A percentile compares a stretch with the other conserved stretches of the same genome.
Evolutionary conservation across 2,113 vertebrate genomes (phyloP).

Genomic region (Hiodon tergisus): DNA sequence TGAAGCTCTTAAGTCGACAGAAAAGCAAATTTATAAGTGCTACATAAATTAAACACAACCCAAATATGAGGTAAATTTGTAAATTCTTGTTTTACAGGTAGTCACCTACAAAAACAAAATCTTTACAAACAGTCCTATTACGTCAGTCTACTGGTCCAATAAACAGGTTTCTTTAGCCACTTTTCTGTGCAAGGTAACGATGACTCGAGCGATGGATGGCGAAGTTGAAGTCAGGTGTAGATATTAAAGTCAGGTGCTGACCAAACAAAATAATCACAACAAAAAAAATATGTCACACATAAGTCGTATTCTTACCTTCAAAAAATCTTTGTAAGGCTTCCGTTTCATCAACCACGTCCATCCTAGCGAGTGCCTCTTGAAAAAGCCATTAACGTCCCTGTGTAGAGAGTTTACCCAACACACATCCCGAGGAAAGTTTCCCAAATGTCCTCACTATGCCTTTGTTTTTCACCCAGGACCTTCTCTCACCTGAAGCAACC

Average conservation of each 20-base stretch:
- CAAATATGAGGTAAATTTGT: no score
- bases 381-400: constrained; percentile 68
- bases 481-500: constrained; percentile 15
- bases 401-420: constrained; percentile 46
- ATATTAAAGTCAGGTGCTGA: no score
- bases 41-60: no score
- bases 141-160: not conserved
- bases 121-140: no score
- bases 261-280: not conserved
- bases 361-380: constrained; percentile 69
- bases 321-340: constrained; percentile 97
- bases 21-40: no score
- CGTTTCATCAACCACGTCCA: constrained; percentile 98
- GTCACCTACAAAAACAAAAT: no score
- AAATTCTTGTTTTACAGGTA: no score
- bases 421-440: constrained; percentile 40
- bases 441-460: constrained; percentile 25
- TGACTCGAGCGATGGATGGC: no score
- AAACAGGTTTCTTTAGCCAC: not conserved
- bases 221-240: no score
- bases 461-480: constrained; percentile 26
- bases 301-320: constrained; percentile 74
- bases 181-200: not conserved
- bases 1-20: no score
- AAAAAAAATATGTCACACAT: not conserved